Base-by-base conservation (phyloP, 2,797 vertebrate genomes). In the Podarcis lilfordi region DNA sequence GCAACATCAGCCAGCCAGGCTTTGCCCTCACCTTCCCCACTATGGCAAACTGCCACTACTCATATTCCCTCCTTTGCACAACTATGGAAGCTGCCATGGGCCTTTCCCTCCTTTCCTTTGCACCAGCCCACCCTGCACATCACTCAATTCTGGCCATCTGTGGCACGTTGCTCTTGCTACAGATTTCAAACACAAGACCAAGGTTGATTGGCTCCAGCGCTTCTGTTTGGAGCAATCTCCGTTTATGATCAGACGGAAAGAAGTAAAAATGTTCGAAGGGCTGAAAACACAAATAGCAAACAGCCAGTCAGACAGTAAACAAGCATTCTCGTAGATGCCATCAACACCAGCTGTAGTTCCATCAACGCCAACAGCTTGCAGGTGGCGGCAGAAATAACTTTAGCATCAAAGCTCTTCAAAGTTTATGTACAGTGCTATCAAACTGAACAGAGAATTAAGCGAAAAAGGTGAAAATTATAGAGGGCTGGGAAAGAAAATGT, bases 391-490 rank as follows among this genome's bases (percentile, higher is more conserved):
- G 76, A 89, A 90, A 91, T 68, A 91, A 82, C 61, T 37, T 77
- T 59, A 61, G 5, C 68, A 74, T 37, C 15, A 66, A 87, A 92
- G 71, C 11, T 85, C 84, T 92, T 91, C 76, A 79, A 80, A 91
- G 72, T 92, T 92, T 90, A 77, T 59, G 83, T 1, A 35, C 32
- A 86, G 25, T 8, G 8, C 64, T n/a, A 92, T 61, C 82, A 90
- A 35, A 66, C 81, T 59, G 89, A 64, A 69, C n/a, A 69, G 68
- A 29, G 83, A 87, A 55, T 15, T 90, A 92, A 64, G 5, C 85
- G 59, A 91, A 92, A 72, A 89, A 92, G 64, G 90, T 59, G 25
- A 83, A 90, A 93, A 37, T 45, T 37, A 27, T 40, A 94, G 81
- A 89, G 2, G 83, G 9, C 68, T 55, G 32, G 86, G 75, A 86